Percentiles rank a stretch among this genome's conserved stretches.
Conservation (phyloP, 2,797 vertebrate species). For the Silurus aristotelis region DNA sequence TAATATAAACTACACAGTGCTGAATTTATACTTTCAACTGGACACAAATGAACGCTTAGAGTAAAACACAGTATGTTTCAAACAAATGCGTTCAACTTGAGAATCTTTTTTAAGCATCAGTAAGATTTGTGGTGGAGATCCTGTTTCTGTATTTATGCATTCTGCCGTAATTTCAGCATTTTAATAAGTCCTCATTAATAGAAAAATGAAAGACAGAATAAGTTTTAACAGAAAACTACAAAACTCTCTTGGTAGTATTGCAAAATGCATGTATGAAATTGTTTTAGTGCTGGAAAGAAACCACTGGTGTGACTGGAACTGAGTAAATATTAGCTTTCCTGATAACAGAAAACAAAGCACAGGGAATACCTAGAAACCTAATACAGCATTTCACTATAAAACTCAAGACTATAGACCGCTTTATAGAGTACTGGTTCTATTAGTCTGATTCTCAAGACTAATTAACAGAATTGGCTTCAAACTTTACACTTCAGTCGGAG, state of each 20-base stretch:
- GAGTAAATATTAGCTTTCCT: conserved; percentile 18
- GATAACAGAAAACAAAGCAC: conserved; percentile 22
- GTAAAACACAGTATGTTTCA: background rate
- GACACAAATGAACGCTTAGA: background rate
- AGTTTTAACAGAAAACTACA: background rate
- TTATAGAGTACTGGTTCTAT: background rate
- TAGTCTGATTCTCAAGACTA: background rate
- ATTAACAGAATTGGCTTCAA: background rate
- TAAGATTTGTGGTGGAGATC: background rate
- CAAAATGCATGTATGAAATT: background rate
- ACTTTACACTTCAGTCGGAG: background rate
- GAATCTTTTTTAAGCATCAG: background rate
- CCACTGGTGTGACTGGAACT: background rate
- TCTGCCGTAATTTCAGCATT: background rate
- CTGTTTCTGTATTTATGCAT: background rate
- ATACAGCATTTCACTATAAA: background rate
- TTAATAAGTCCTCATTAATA: background rate
- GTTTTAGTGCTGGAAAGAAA: background rate
- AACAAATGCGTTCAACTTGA: background rate
- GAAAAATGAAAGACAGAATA: background rate
- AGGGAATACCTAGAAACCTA: background rate
- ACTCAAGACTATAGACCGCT: background rate
- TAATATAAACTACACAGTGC: background rate
- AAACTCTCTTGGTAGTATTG: background rate
- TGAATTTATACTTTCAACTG: background rate